Percentiles rank a stretch among this genome's conserved stretches.
These are phyloP conservation scores for Mallotus villosus DNA, from an alignment of 2,797 vertebrate genomes.

Conservation along the genomic window DNA sequence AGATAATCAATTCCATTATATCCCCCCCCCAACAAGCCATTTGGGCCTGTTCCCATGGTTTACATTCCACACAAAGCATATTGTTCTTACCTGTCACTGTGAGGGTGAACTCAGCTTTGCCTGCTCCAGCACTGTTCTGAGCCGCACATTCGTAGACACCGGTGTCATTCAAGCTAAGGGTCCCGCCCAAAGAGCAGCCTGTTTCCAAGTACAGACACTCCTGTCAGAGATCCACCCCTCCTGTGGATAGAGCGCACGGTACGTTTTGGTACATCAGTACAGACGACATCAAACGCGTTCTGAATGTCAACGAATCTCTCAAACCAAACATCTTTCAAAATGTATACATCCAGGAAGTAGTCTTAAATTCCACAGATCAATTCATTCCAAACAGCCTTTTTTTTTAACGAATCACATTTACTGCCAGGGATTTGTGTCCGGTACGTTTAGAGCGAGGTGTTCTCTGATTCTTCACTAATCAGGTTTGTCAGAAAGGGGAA, in stretches of 20 bases:
- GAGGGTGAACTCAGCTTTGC: constrained; percentile 47
- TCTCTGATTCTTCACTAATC: constrained; percentile 23
- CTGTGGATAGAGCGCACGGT: constrained; percentile 37
- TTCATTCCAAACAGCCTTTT: not conserved
- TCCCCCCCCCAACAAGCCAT: not conserved
- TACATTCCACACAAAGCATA: not conserved
- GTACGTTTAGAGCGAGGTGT: not conserved
- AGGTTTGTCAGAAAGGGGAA: constrained; percentile 36
- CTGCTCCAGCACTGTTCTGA: constrained; percentile 57
- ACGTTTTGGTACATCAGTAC: not conserved
- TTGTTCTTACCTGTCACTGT: constrained; percentile 42
- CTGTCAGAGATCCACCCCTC: constrained; percentile 61
- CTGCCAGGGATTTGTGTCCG: constrained; percentile 8
- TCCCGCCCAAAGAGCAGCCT: constrained; percentile 63
- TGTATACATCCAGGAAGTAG: not conserved
- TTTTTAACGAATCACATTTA: not conserved
- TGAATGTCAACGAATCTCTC: not conserved
- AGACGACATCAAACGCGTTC: not conserved
- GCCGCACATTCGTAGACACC: constrained; percentile 67
- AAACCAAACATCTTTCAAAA: not conserved
- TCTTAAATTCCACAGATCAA: not conserved
- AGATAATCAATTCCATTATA: constrained; percentile 10
- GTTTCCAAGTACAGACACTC: constrained; percentile 31
- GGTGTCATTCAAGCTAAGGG: constrained; percentile 62
- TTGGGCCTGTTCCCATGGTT: not conserved